Conservation (phyloP, 2,113 vertebrate genomes). For the Cairina moschata region DNA sequence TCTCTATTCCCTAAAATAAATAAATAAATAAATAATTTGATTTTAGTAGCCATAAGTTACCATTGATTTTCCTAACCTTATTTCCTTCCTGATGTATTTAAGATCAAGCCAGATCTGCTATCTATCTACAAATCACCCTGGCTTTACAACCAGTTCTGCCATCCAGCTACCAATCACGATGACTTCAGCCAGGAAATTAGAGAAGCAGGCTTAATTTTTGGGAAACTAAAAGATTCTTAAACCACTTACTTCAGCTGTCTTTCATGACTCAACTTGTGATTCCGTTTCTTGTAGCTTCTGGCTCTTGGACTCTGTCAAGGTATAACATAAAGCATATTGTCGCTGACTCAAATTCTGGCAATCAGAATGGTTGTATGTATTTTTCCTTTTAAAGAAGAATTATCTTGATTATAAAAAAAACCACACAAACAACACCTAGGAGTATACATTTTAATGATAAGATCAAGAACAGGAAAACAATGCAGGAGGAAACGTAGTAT, state of each 20-base stretch:
- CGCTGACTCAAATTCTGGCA: conserved; percentile 30
- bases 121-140: conserved; percentile 44
- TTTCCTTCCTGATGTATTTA: conserved; percentile 59
- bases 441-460: background rate
- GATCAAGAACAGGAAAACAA: background rate
- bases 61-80: conserved; percentile 64
- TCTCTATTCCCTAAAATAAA: background rate
- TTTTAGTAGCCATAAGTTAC: conserved; percentile 50
- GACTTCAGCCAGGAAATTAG: conserved; percentile 44
- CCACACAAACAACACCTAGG: background rate
- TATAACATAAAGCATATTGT: conserved; percentile 7
- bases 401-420: background rate
- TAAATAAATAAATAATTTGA: background rate
- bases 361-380: background rate
- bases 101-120: conserved; percentile 46
- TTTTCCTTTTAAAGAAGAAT: background rate
- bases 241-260: conserved; percentile 10
- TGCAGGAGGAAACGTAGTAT: background rate
- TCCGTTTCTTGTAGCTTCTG: conserved; percentile 11
- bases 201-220: conserved; percentile 38
- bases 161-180: conserved; percentile 26
- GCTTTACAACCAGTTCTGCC: conserved; percentile 46
- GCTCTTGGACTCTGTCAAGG: conserved; percentile 2
- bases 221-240: conserved; percentile 19
- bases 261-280: conserved; percentile 20